These are phyloP conservation scores for Coenonympha glycerion DNA, from an alignment of 2,888 invertebrate species.

Conservation along the genomic window DNA sequence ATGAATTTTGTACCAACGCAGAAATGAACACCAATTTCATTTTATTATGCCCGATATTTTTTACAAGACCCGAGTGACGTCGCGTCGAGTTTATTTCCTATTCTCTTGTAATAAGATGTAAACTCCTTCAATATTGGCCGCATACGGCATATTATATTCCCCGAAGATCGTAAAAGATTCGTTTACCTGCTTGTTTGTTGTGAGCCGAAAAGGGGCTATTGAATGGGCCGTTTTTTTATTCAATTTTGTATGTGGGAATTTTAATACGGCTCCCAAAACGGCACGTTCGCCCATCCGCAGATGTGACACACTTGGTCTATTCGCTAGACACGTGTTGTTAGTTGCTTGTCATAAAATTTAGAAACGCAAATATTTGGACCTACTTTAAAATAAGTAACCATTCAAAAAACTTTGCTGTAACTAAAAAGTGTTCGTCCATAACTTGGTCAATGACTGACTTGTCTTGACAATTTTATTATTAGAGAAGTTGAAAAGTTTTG, in stretches of 20 bases:
- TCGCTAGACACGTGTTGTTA: constrained; percentile 64
- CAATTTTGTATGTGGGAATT: constrained; percentile 74
- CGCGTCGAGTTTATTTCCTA: constrained; percentile 24
- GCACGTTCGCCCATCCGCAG: constrained; percentile 70
- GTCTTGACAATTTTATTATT: too few species aligned
- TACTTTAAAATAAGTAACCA: too few species aligned
- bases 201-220: constrained; percentile 64
- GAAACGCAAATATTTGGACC: constrained; percentile 5
- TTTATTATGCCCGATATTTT: constrained; percentile 13
- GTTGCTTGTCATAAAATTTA: constrained; percentile 32
- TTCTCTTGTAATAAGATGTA: constrained; percentile 56
- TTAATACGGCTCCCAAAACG: constrained; percentile 64
- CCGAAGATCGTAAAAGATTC: constrained; percentile 66
- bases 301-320: constrained; percentile 62
- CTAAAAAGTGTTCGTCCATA: too few species aligned
- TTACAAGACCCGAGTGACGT: constrained; percentile 16
- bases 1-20: constrained; percentile 5
- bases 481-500: too few species aligned
- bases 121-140: constrained; percentile 53
- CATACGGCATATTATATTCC: constrained; percentile 64
- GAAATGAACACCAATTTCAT: constrained; percentile 5
- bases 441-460: too few species aligned
- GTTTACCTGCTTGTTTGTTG: constrained; percentile 75
- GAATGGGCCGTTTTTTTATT: constrained; percentile 66
- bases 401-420: too few species aligned